Evolutionary conservation across 2,888 invertebrate genomes (phyloP).

Genomic region (Athetis lepigone): DNA sequence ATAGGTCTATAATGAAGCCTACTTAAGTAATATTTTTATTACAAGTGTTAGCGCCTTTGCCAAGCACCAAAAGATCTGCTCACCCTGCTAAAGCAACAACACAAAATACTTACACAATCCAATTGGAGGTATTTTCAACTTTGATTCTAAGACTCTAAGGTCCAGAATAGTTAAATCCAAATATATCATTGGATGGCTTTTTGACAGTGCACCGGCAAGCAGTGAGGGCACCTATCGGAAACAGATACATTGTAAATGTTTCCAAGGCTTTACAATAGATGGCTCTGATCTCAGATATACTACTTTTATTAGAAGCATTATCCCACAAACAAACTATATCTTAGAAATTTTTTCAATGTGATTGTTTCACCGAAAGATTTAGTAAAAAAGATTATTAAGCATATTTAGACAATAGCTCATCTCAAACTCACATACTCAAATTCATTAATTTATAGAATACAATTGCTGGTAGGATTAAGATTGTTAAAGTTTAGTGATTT

Average conservation of each 20-base stretch:
- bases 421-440: too few species aligned
- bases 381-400: too few species aligned
- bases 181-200: conserved; percentile 72
- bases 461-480: neutral
- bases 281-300: conserved; percentile 10
- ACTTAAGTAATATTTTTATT: neutral
- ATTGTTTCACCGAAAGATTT: too few species aligned
- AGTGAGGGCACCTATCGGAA: conserved; percentile 75
- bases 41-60: neutral
- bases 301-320: neutral
- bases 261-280: conserved; percentile 53
- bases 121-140: conserved; percentile 61
- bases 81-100: conserved; percentile 43
- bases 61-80: conserved; percentile 33
- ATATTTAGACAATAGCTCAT: too few species aligned
- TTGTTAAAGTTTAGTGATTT: neutral
- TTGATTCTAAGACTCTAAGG: conserved; percentile 50
- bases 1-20: neutral
- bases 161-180: conserved; percentile 69
- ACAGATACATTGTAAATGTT: conserved; percentile 66
- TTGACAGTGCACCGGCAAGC: conserved; percentile 79
- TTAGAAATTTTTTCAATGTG: too few species aligned
- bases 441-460: neutral
- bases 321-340: neutral
- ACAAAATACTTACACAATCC: conserved; percentile 67